Evolutionary conservation across 2,888 invertebrate genomes (phyloP).

Genomic region (Coremacera marginata): DNA sequence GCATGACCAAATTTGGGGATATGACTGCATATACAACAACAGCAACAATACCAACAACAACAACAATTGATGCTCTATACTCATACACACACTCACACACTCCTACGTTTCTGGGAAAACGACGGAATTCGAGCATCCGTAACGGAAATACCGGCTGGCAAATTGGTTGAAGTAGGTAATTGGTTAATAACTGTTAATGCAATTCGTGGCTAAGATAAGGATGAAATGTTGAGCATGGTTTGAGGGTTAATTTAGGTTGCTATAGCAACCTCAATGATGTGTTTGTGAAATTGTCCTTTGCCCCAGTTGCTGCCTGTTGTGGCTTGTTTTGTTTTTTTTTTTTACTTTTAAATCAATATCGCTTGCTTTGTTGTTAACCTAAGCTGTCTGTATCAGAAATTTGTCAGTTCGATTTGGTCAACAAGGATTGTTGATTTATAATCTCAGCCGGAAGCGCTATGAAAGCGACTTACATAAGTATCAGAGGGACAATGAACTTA

Average conservation of each 20-base stretch:
- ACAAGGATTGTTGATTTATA: conserved; percentile 16
- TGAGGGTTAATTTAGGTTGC: conserved; percentile 17
- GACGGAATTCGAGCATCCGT: conserved; percentile 20
- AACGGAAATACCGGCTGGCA: conserved; percentile 25
- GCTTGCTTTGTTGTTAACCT: neutral
- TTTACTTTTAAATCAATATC: neutral
- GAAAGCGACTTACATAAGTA: neutral
- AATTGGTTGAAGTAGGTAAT: conserved; percentile 8
- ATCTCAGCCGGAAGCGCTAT: conserved; percentile 19
- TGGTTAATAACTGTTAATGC: conserved; percentile 34
- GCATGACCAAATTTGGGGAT: neutral
- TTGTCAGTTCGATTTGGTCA: neutral
- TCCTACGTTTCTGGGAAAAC: neutral
- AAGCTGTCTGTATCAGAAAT: neutral
- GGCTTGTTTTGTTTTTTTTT: neutral
- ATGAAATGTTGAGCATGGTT: neutral
- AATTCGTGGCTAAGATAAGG: neutral
- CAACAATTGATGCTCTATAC: neutral
- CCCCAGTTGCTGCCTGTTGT: neutral
- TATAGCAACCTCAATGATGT: neutral
- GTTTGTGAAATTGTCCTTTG: neutral
- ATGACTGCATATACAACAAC: neutral
- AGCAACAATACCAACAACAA: neutral
- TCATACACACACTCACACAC: neutral
- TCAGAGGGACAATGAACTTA: neutral